These are phyloP conservation scores for Batillaria attramentaria DNA, from an alignment of 1,140 invertebrate genomes.

Conservation along the genomic window DNA sequence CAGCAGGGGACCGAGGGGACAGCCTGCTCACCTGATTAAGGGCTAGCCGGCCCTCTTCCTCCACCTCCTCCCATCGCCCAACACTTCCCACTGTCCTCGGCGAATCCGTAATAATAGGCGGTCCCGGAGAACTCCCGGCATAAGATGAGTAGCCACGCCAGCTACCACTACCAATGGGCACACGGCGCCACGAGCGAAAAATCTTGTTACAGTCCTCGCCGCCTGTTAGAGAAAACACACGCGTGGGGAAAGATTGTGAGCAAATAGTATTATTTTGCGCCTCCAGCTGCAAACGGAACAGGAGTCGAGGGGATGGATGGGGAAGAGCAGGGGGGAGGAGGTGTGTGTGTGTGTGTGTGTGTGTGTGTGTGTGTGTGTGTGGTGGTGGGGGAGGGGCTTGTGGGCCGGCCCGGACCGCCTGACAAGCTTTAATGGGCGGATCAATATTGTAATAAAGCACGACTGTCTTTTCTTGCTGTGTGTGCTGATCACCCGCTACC, in stretches of 20 bases:
- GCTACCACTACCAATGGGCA: too few relatives aligned
- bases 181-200: background rate
- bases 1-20: too few relatives aligned
- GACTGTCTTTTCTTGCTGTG: constrained; percentile 35
- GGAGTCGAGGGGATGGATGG: background rate
- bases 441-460: constrained; percentile 38
- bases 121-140: constrained; percentile 10
- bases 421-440: constrained; percentile 36
- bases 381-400: too few relatives aligned
- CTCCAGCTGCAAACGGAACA: constrained; percentile 13
- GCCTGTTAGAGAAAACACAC: constrained; percentile 31
- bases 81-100: background rate
- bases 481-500: constrained; percentile 30
- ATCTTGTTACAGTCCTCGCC: constrained; percentile 12
- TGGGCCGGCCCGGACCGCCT: background rate
- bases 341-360: background rate
- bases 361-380: too few relatives aligned
- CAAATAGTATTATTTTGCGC: constrained; percentile 39
- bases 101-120: constrained; percentile 1
- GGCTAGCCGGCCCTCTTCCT: constrained; percentile 5
- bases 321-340: background rate
- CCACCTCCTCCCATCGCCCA: background rate
- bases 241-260: constrained; percentile 31
- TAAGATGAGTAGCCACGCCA: too few relatives aligned
- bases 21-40: background rate